phyloP scores from a whole-genome alignment of 2,113 vertebrate genomes.

The Phylloscopus whistleri region DNA sequence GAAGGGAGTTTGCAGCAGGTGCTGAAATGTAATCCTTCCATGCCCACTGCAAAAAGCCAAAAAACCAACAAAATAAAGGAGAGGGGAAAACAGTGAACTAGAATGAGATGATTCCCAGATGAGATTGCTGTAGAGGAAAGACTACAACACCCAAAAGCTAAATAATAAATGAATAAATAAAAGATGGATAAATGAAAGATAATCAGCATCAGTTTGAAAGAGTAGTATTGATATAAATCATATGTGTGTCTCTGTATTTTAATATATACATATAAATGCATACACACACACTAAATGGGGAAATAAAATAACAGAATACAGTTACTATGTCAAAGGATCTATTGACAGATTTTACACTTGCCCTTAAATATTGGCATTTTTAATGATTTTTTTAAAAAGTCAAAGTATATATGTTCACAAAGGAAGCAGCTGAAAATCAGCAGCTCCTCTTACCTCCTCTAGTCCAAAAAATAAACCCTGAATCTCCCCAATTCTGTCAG shows the following conservation, averaged over 20 bases:
- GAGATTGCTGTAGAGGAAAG: neutral
- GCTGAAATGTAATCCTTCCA: neutral
- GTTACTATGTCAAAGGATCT: neutral
- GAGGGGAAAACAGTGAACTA: rapidly evolving
- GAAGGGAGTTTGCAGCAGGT: neutral
- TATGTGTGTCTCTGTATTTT: neutral
- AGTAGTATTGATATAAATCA: neutral
- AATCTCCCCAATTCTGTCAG: neutral
- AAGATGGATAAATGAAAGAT: neutral
- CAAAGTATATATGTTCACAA: neutral
- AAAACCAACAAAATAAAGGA: neutral
- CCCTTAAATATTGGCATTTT: neutral
- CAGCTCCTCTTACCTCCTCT: neutral
- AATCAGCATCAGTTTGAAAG: neutral
- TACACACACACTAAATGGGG: neutral
- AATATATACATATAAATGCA: neutral
- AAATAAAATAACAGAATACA: neutral
- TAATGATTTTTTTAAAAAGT: neutral
- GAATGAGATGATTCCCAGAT: neutral
- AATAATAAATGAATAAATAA: neutral
- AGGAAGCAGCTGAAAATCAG: neutral
- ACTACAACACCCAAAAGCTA: neutral
- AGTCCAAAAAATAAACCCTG: neutral
- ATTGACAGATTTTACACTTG: neutral
- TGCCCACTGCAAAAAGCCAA: neutral